These are phyloP conservation scores for Pseudois nayaur DNA, from an alignment of 2,113 vertebrate genomes.

Conservation along the genomic window DNA sequence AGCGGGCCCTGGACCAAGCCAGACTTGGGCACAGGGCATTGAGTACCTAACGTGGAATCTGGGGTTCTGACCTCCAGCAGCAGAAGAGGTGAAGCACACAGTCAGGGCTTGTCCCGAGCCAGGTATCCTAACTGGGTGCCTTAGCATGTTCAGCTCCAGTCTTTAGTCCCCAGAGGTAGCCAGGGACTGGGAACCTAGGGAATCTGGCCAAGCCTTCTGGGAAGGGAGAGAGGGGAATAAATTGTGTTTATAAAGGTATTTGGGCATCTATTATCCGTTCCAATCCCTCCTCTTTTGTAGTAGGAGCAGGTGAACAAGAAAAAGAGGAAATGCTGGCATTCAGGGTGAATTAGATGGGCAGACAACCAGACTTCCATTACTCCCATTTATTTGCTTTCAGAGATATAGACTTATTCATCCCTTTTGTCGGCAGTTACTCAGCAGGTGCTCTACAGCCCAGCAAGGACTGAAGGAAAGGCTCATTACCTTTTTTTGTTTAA, in stretches of 20 bases:
- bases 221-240: not conserved
- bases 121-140: not conserved
- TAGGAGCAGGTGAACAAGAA: not conserved
- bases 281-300: not conserved
- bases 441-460: not conserved
- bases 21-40: not conserved
- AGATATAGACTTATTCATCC: not conserved
- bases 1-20: not conserved
- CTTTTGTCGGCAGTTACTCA: not conserved
- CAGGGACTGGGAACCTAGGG: not conserved
- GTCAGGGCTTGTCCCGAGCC: not conserved
- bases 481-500: not conserved
- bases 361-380: not conserved
- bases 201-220: not conserved
- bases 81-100: not conserved
- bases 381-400: not conserved
- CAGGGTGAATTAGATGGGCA: not conserved
- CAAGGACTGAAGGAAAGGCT: not conserved
- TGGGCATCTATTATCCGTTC: not conserved
- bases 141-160: not conserved
- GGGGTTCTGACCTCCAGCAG: not conserved
- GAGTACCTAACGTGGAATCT: not conserved
- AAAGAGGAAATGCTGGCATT: not conserved
- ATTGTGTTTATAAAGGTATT: not conserved
- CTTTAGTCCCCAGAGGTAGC: not conserved